Conservation (phyloP, 2,113 vertebrate species). For the Zosterops pallidus region DNA sequence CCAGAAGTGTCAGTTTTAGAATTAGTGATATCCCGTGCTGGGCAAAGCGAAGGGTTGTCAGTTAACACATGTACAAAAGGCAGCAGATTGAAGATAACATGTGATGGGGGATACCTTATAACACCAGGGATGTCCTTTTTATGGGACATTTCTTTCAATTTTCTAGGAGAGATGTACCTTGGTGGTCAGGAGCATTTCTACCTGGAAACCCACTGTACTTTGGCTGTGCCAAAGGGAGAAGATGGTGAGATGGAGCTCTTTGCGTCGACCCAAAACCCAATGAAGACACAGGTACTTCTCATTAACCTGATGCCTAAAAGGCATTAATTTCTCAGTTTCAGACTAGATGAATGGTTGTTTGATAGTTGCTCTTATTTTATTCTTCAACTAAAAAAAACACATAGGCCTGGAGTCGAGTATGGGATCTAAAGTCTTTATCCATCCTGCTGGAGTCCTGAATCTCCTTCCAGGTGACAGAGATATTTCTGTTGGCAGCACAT, state of each 20-base stretch:
- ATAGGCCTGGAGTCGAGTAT: neutral
- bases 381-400: neutral
- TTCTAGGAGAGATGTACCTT: constrained; percentile 86
- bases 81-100: neutral
- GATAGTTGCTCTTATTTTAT: neutral
- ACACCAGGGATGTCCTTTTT: neutral
- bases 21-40: neutral
- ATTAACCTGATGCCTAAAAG: neutral
- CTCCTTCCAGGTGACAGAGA: neutral
- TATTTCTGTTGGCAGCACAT: neutral
- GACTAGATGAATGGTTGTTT: neutral
- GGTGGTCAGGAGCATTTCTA: constrained; percentile 98
- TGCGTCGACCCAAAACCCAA: constrained; percentile 85
- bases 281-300: constrained; percentile 79
- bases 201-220: constrained; percentile 88
- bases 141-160: neutral
- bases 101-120: neutral
- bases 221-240: constrained; percentile 89
- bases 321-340: neutral
- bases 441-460: neutral
- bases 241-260: constrained; percentile 94
- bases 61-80: neutral
- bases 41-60: neutral
- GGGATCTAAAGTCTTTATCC: neutral
- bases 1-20: neutral